These are phyloP conservation scores for Sciurus carolinensis DNA, from an alignment of 2,797 vertebrate genomes.

Conservation along the genomic window DNA sequence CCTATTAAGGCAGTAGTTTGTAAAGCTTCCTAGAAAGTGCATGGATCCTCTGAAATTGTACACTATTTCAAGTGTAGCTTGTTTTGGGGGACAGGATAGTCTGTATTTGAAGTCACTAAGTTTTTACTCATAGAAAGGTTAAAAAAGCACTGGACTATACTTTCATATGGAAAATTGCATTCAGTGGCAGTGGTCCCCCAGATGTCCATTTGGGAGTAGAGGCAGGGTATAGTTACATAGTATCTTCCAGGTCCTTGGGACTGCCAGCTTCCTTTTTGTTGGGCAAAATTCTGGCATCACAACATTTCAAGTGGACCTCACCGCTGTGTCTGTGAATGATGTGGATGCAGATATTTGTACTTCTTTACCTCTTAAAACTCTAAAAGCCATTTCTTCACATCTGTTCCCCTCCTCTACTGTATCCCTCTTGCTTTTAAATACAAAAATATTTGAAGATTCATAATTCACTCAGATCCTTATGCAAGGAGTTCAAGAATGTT, in stretches of 20 bases:
- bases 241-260: not conserved
- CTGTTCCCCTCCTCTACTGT: not conserved
- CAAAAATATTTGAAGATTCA: constrained; percentile 46
- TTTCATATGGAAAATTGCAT: not conserved
- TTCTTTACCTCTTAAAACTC: constrained; percentile 28
- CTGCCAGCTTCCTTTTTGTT: not conserved
- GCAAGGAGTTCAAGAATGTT: not conserved
- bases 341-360: not conserved
- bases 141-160: not conserved
- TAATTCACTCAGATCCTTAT: not conserved
- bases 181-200: not conserved
- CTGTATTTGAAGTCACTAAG: not conserved
- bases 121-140: not conserved
- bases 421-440: constrained; percentile 3
- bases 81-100: not conserved
- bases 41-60: not conserved
- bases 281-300: not conserved
- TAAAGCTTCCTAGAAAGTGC: not conserved
- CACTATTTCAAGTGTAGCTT: not conserved
- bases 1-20: not conserved
- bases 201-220: not conserved
- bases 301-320: not conserved
- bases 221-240: too few relatives aligned
- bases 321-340: not conserved
- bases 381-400: constrained; percentile 2